These are phyloP conservation scores for Drosophila varians DNA, from an alignment of 1,140 invertebrate genomes.

Conservation along the genomic window DNA sequence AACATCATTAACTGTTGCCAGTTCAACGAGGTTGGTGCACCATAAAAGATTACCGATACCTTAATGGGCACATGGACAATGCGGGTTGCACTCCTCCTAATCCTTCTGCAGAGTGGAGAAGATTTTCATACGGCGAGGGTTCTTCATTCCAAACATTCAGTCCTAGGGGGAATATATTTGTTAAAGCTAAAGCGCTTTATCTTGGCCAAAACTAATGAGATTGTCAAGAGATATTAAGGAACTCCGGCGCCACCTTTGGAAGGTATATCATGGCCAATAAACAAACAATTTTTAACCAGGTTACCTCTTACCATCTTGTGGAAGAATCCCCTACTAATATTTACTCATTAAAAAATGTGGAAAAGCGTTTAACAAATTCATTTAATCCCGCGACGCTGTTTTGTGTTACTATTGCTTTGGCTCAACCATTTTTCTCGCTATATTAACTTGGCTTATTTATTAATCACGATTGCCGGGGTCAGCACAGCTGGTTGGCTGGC, in stretches of 20 bases:
- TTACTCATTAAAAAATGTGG: too few species aligned
- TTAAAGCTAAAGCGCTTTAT: too few species aligned
- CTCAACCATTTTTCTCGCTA: slow-evolving; percentile 51
- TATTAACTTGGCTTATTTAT: slow-evolving; percentile 76
- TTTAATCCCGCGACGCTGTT: background rate
- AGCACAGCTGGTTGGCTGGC: slow-evolving; percentile 4
- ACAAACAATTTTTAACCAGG: too few species aligned
- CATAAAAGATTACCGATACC: background rate
- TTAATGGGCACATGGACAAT: slow-evolving; percentile 8
- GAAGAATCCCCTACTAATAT: too few species aligned
- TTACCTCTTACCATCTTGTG: too few species aligned
- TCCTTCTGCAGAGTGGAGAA: background rate
- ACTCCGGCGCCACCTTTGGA: too few species aligned
- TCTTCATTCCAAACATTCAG: too few species aligned
- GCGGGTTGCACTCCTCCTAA: background rate
- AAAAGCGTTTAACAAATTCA: background rate
- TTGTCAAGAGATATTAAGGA: too few species aligned
- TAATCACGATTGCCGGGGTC: slow-evolving; percentile 53
- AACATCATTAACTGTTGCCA: slow-evolving; percentile 77
- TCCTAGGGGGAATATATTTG: too few species aligned
- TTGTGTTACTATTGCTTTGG: slow-evolving; percentile 13
- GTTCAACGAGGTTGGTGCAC: slow-evolving; percentile 32
- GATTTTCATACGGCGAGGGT: too few species aligned
- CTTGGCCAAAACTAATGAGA: too few species aligned
- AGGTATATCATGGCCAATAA: too few species aligned